Evolutionary conservation across 1,140 invertebrate species (phyloP).

Genomic region (Nasonia vitripennis): DNA sequence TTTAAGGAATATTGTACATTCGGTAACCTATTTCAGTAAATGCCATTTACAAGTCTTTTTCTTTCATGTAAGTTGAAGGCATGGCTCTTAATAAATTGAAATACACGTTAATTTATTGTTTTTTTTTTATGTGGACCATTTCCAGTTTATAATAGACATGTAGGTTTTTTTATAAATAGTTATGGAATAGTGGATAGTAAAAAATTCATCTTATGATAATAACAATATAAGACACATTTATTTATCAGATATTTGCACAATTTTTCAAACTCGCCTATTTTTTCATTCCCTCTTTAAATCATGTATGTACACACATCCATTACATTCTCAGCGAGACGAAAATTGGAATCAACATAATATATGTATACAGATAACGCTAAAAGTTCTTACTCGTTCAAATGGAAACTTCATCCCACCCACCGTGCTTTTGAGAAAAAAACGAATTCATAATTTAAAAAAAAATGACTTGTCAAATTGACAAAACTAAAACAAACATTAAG

Average conservation of each 20-base stretch:
- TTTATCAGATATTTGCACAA: slow-evolving; percentile 61
- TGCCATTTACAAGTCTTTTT: slow-evolving; percentile 24
- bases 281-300: slow-evolving; percentile 55
- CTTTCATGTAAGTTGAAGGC: slow-evolving; percentile 44
- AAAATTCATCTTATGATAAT: slow-evolving; percentile 59
- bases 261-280: slow-evolving; percentile 56
- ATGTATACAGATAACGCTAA: slow-evolving; percentile 43
- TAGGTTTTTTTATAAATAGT: slow-evolving; percentile 20
- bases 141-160: not conserved
- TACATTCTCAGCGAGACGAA: slow-evolving; percentile 50
- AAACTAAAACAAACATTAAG: slow-evolving; percentile 39
- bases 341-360: slow-evolving; percentile 56
- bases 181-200: slow-evolving; percentile 39
- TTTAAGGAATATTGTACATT: slow-evolving; percentile 29
- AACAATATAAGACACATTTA: slow-evolving; percentile 73
- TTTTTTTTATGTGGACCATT: slow-evolving; percentile 14
- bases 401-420: slow-evolving; percentile 49
- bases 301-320: slow-evolving; percentile 53
- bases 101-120: slow-evolving; percentile 22
- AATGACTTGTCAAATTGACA: slow-evolving; percentile 23
- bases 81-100: slow-evolving; percentile 54
- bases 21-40: slow-evolving; percentile 17
- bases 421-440: slow-evolving; percentile 29
- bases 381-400: slow-evolving; percentile 43
- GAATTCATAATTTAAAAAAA: slow-evolving; percentile 17